Evolutionary conservation across 2,888 invertebrate species (phyloP), one percentile per base, ranked within the genome.

Genomic region (Sussaba pulchella): DNA sequence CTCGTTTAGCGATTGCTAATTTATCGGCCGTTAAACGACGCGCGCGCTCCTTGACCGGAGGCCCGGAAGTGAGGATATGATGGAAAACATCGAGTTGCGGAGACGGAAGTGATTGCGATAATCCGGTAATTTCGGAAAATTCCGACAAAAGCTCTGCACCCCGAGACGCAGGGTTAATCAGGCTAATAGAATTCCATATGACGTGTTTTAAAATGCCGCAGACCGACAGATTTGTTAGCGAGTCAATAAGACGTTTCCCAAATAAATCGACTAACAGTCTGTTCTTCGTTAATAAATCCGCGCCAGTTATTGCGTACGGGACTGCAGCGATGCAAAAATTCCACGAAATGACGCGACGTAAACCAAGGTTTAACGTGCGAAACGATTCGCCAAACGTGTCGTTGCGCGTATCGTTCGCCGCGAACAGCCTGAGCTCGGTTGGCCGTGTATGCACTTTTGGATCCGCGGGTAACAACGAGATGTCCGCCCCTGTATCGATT

Each of bases 11-110:
- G 5, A 83, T 84, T 1, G 47, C 21, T 36, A 91, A 88, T 9
- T 86, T 82, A 4, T 89, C 87, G 0, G 88, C 89, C 0, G 86
- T 85, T 0, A 92, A 78, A 0, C 89, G 87, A 8, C 91, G 74
- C 0, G 90, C 82, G 8, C 85, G 78, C 2, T 87, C 87, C 67
- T 77, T 78, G 6, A 88, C 86, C 0, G 91, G 89, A 36, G 89
- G 87, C 8, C 90, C 91, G 0, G 84, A 81, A 3, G 91, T 90
- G 72, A 86, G 83, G 1, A 91, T 89, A 47, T 85, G 82, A 71
- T 89, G 90, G 0, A 19, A 21, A 0, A 88, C 85, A 6, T 31
- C 74, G 3, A 10, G 21, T 8, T 17, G 21, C 12, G 21, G 10
- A 43, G 43, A 12, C 9, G 43, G 10, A 43, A 43, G 10, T n/a